Evolutionary conservation across 1,140 invertebrate genomes (phyloP).

Genomic region (Papilio helenus): DNA sequence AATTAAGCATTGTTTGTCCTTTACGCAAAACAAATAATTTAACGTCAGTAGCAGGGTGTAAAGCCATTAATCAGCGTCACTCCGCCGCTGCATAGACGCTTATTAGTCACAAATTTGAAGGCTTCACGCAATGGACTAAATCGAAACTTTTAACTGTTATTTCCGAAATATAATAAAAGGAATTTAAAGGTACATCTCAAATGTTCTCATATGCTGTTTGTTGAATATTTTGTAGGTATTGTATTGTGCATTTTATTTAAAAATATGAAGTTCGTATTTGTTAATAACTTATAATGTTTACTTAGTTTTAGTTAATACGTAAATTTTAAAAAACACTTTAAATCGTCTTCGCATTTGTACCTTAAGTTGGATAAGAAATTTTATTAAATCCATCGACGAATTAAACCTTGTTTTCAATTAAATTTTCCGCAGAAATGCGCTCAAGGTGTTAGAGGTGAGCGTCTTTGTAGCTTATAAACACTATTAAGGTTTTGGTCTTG

Average conservation of each 20-base stretch:
- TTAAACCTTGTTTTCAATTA: background rate
- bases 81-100: background rate
- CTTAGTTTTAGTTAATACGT: background rate
- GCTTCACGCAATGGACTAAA: conserved; percentile 12
- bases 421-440: conserved; percentile 19
- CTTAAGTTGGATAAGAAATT: background rate
- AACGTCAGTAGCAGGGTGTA: conserved; percentile 6
- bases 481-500: background rate
- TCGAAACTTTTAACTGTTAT: background rate
- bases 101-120: conserved; percentile 21
- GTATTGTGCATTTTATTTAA: background rate
- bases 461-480: conserved; percentile 5
- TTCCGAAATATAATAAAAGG: background rate
- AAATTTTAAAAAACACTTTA: background rate
- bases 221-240: background rate
- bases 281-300: too few species aligned
- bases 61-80: conserved; percentile 9
- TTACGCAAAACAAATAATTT: conserved; percentile 21
- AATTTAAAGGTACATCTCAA: background rate
- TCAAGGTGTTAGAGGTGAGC: conserved; percentile 1
- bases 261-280: too few species aligned
- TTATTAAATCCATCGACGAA: conserved; percentile 7
- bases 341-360: background rate
- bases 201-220: too few species aligned
- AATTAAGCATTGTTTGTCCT: conserved; percentile 20